Evolutionary conservation across 2,113 vertebrate species (phyloP).

Genomic region (Microcebus griseorufus): DNA sequence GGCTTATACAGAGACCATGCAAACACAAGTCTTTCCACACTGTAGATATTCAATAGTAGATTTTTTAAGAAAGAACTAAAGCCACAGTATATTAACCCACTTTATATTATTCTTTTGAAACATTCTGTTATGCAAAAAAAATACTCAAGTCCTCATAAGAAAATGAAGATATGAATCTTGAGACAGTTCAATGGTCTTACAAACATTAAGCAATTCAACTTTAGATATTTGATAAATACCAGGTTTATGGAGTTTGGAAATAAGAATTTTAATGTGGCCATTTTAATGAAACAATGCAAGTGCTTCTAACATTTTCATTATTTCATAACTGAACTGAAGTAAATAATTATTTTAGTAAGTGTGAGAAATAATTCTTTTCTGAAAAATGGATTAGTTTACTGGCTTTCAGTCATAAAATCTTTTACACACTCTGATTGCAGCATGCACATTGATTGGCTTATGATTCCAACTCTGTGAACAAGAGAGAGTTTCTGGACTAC

Average conservation of each 20-base stretch:
- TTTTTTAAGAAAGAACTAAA: constrained; percentile 18
- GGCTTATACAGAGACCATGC: background rate
- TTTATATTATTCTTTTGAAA: constrained; percentile 23
- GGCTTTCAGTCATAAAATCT: background rate
- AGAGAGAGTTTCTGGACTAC: constrained; percentile 56
- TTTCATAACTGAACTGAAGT: background rate
- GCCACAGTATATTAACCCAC: background rate
- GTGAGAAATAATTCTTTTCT: background rate
- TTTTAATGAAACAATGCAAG: background rate
- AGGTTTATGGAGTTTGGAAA: background rate
- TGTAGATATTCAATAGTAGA: background rate
- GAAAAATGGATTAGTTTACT: background rate
- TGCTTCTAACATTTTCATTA: background rate
- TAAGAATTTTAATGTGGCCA: background rate
- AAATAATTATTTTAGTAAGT: constrained; percentile 19
- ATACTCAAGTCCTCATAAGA: background rate
- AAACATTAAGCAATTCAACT: background rate
- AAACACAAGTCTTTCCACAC: background rate
- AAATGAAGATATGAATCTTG: background rate
- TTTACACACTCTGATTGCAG: background rate
- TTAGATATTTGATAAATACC: background rate
- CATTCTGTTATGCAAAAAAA: background rate
- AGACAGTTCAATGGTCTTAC: background rate
- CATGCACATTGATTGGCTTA: background rate
- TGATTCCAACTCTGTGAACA: constrained; percentile 38